Conservation (phyloP, 2,113 vertebrate species). For the Hiodon alosoides region DNA sequence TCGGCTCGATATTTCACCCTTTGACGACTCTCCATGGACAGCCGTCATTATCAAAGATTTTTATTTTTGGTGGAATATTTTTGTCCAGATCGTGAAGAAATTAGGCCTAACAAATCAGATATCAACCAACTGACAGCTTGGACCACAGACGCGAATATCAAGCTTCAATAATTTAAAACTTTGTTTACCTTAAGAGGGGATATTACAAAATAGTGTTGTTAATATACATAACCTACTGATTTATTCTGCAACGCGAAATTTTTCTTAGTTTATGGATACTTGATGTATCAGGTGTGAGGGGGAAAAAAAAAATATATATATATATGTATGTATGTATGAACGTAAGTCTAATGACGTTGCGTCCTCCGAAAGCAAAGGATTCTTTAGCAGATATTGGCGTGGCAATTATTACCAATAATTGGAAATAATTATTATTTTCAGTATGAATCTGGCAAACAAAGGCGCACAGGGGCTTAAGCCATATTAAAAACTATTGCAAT, state of each 20-base stretch:
- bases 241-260: background rate
- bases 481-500: background rate
- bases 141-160: constrained; percentile 15
- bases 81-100: constrained; percentile 27
- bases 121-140: background rate
- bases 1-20: constrained; percentile 7
- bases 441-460: background rate
- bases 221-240: too few relatives aligned
- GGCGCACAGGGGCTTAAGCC: background rate
- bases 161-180: constrained; percentile 27
- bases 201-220: background rate
- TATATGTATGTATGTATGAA: background rate
- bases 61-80: constrained; percentile 38
- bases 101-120: constrained; percentile 24
- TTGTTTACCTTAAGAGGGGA: constrained; percentile 23
- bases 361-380: background rate
- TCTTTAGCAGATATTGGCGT: constrained; percentile 4
- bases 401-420: background rate
- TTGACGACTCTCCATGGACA: constrained; percentile 40
- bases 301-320: constrained; percentile 7
- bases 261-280: too few relatives aligned
- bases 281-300: background rate
- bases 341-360: background rate
- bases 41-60: constrained; percentile 26
- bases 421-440: background rate